Base-by-base conservation (phyloP, 2,113 vertebrate genomes). In the Carollia perspicillata region DNA sequence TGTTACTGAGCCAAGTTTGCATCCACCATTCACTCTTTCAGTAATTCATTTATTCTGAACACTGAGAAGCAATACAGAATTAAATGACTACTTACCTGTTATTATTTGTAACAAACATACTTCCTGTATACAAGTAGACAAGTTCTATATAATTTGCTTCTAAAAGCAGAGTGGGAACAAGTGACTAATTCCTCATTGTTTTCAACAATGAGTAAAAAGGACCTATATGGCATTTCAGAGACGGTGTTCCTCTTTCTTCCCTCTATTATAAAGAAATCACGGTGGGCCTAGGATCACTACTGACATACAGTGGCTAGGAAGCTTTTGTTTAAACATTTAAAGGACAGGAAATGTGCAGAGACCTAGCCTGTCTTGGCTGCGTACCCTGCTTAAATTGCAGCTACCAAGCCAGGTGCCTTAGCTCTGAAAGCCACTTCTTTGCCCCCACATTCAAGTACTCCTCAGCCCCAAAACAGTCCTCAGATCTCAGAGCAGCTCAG, bases 71-170 rank as follows among this genome's bases (percentile, higher is more conserved):
- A 93, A 93, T 18, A 80, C 2, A 60, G 88, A 94, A 95, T 94
- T 95, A 93, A 94, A 88, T 95, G 94, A 95, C 51, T 30, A 63
- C 65, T 75, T 75, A 58, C 66, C 79, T 79, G 65, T 94, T 94
- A 81, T 87, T 97, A 81, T 74, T 84, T 26, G 6, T 95, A 93
- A 88, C 53, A 89, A 90, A 95, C 47, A 20, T 78, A 65, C 79
- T 90, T 94, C 18, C 42, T 90, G 42, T 90, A 18, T 47, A 58
- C 23, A 58, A 96, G n/a, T 60, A 92, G 40, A 74, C 5, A 11
- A 88, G 75, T 90, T 65, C 91, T 95, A 63, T 89, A 90, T 95
- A 95, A 93, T 93, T 95, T 95, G 84, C 69, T 88, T 81, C 90
- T 94, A 53, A 94, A 71, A 89, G 75, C 93, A 88, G 44, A 87